These are phyloP conservation scores for Aporophyla lueneburgensis DNA, from an alignment of 2,888 invertebrate genomes.

Conservation along the genomic window DNA sequence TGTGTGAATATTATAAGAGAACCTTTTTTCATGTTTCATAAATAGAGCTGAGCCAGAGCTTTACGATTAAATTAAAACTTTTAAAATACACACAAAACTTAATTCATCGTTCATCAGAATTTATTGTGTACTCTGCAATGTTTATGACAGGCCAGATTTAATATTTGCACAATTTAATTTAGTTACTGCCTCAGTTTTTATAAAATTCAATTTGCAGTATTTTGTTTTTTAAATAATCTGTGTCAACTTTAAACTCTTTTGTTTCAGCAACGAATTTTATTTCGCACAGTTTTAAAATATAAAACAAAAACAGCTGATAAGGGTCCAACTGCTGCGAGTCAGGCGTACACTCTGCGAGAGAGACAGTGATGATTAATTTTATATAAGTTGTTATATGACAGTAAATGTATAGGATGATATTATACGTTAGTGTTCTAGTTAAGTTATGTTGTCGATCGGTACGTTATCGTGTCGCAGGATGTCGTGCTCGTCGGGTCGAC, in stretches of 20 bases:
- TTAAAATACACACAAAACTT: constrained; percentile 1
- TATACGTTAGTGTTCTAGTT: constrained; percentile 71
- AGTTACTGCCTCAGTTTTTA: constrained; percentile 12
- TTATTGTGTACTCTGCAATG: constrained; percentile 4
- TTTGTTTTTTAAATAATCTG: constrained; percentile 9
- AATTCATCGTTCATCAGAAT: constrained; percentile 11
- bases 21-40: neutral
- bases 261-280: constrained; percentile 18
- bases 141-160: constrained; percentile 31
- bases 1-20: neutral
- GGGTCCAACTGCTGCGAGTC: constrained; percentile 1
- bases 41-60: neutral
- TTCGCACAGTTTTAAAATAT: constrained; percentile 30
- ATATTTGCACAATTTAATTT: constrained; percentile 22
- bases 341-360: neutral
- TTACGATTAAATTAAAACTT: constrained; percentile 12
- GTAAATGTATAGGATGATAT: constrained; percentile 27
- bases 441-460: constrained; percentile 71
- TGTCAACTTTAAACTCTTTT: constrained; percentile 30
- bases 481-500: constrained; percentile 83
- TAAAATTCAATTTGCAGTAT: constrained; percentile 15
- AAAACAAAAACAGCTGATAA: constrained; percentile 41
- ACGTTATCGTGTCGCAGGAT: constrained; percentile 82
- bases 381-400: constrained; percentile 18
- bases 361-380: constrained; percentile 30